A percentile compares a stretch with the other conserved stretches of the same genome.
Conservation (phyloP, 2,797 vertebrate genomes). For the Amblyraja radiata region DNA sequence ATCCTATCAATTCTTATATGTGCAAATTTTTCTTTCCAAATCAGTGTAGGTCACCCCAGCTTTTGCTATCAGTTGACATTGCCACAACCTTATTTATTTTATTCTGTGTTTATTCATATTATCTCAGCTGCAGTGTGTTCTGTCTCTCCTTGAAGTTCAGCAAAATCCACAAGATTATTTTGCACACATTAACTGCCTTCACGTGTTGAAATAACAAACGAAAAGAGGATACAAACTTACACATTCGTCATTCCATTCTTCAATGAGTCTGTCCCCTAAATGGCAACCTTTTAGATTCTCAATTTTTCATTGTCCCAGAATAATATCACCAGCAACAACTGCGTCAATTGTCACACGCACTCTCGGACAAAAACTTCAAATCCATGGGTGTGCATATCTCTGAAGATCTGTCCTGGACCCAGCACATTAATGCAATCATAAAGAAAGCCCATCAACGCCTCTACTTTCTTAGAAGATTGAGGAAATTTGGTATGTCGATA, state of each 20-base stretch:
- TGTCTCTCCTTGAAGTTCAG: not conserved
- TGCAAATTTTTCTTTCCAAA: not conserved
- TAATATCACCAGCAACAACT: not conserved
- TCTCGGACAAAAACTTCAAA: too few species aligned
- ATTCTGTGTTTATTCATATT: not conserved
- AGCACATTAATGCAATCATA: too few species aligned
- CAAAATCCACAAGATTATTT: not conserved
- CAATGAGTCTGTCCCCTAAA: not conserved
- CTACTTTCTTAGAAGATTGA: too few species aligned
- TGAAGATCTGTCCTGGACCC: too few species aligned
- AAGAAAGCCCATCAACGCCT: too few species aligned
- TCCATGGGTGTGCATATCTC: too few species aligned
- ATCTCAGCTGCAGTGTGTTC: not conserved
- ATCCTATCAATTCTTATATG: not conserved
- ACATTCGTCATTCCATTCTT: not conserved
- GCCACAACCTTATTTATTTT: not conserved
- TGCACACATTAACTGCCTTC: not conserved
- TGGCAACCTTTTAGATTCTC: not conserved
- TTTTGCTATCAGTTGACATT: not conserved
- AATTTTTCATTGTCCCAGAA: not conserved
- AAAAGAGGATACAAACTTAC: slow-evolving; percentile 22
- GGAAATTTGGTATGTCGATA: too few species aligned
- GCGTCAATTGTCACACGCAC: too few species aligned
- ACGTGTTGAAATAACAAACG: not conserved
- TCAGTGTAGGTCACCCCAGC: too few species aligned